Evolutionary conservation across 2,797 vertebrate species (phyloP).

Genomic region (Ctenochaetus hawaiiensis): DNA sequence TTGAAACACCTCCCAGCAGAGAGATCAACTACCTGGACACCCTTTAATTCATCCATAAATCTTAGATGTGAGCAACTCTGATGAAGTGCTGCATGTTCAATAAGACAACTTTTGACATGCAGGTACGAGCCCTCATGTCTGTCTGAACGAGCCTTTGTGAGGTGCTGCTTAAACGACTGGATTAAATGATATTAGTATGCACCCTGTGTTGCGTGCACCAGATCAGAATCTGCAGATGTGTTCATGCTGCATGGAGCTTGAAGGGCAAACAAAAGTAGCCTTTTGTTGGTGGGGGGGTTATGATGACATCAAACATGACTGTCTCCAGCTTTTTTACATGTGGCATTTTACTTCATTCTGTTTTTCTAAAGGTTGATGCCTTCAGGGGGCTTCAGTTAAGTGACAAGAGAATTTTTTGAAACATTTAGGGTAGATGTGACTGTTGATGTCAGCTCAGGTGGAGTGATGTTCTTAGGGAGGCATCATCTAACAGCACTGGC

Average conservation of each 20-base stretch:
- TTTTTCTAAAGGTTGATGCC: constrained; percentile 35
- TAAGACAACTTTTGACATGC: constrained; percentile 55
- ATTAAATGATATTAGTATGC: constrained; percentile 55
- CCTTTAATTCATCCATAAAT: constrained; percentile 70
- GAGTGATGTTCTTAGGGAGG: constrained; percentile 32
- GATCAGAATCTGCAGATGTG: constrained; percentile 32
- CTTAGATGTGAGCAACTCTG: constrained; percentile 52
- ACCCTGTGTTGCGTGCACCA: constrained; percentile 3
- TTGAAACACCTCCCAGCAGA: constrained; percentile 58
- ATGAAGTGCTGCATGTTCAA: constrained; percentile 63
- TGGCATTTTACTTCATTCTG: constrained; percentile 36
- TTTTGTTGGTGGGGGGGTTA: constrained; percentile 40
- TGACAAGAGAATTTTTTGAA: constrained; percentile 33
- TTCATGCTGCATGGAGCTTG: constrained; percentile 28
- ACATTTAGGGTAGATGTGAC: constrained; percentile 32
- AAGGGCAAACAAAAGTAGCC: constrained; percentile 57
- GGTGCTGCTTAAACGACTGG: constrained; percentile 40
- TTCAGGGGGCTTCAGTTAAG: constrained; percentile 36
- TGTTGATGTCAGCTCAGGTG: background rate
- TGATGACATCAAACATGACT: constrained; percentile 47
- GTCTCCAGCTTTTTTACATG: constrained; percentile 38
- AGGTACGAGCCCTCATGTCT: constrained; percentile 33
- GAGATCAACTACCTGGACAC: constrained; percentile 53
- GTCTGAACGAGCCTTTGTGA: constrained; percentile 31
- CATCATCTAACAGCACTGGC: constrained; percentile 30